Evolutionary conservation across 2,888 invertebrate genomes (phyloP), one percentile per base, ranked within the genome.

Genomic region (Epinotia ramella): DNA sequence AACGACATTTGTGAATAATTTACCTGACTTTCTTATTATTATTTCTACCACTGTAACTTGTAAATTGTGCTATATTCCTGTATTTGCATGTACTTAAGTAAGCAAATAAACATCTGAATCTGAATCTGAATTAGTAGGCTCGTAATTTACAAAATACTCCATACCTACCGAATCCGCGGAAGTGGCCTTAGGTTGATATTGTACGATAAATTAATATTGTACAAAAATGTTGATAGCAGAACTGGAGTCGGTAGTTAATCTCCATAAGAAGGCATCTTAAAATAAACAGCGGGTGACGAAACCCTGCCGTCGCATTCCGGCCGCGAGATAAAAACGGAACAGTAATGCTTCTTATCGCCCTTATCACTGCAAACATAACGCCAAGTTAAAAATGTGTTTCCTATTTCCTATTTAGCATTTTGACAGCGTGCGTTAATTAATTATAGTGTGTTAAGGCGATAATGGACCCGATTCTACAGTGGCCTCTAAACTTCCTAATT

Each of bases 231-330:
- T 44, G 57, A 59, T 59, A 44, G 59, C 20, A 59, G 57, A 67
- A 57, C 40, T 40, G 40, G n/a, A 44, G 59, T 59, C 24, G 44
- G 33, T 44, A 13, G 59, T 68, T 49, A 59, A 59, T 68, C 68
- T 67, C 44, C 68, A 9, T 46, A 53, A 66, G 65, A 12, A 66
- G 53, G 53, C 53, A 59, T 69, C 59, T 59, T 69, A 69, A 59
- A 69, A 69, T 69, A 69, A 59, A 69, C 69, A 69, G n/a, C 46
- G 59, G 60, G 59, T 69, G 69, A 69, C 69, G 69, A 69, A 60
- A 69, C 57, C 67, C 33, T 57, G 13, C 49, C 65, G 24, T 16
- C 68, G 44, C 7, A 59, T 59, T 59, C n/a, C 68, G 46, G 20
- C 12, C n/a, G 11, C 59, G 44, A 59, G 69, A 69, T 60, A 69